These are phyloP conservation scores for Mythimna loreyi DNA, from an alignment of 2,888 invertebrate genomes.

Conservation along the genomic window DNA sequence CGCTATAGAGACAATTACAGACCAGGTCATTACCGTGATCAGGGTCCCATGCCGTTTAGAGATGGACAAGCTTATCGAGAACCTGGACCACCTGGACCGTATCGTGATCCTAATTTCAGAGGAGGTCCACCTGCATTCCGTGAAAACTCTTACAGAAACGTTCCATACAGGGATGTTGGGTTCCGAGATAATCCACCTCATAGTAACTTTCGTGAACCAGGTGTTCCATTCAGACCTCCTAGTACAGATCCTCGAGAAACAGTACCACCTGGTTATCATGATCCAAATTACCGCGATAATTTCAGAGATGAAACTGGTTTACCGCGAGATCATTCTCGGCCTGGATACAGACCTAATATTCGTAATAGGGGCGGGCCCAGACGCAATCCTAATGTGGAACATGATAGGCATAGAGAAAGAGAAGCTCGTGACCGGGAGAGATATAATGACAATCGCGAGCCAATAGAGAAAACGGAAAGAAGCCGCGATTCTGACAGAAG, in stretches of 20 bases:
- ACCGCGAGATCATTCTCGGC: conserved; percentile 77
- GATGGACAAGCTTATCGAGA: conserved; percentile 81
- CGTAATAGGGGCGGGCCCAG: conserved; percentile 80
- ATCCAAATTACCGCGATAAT: conserved; percentile 83
- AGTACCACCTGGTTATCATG: conserved; percentile 77
- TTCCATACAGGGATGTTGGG: conserved; percentile 81
- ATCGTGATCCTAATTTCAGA: conserved; percentile 81
- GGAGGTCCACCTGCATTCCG: conserved; percentile 81
- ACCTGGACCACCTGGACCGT: conserved; percentile 74
- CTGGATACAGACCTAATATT: conserved; percentile 77
- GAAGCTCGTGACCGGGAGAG: conserved; percentile 84
- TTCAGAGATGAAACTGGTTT: conserved; percentile 81
- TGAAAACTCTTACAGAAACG: conserved; percentile 80
- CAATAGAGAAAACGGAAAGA: conserved; percentile 82
- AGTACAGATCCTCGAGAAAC: conserved; percentile 83
- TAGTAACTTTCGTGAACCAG: conserved; percentile 80
- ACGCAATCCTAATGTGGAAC: conserved; percentile 81
- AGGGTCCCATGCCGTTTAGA: conserved; percentile 81
- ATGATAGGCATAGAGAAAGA: conserved; percentile 84
- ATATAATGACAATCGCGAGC: conserved; percentile 82
- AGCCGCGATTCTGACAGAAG: conserved; percentile 82
- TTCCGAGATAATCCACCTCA: conserved; percentile 83
- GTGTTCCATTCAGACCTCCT: conserved; percentile 81
- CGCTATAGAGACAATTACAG: conserved; percentile 86
- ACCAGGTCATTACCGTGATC: conserved; percentile 82